Percentiles rank a stretch among this genome's conserved stretches.
Conservation (phyloP, 1,140 invertebrate species). For the Drosophila nebulosa region DNA sequence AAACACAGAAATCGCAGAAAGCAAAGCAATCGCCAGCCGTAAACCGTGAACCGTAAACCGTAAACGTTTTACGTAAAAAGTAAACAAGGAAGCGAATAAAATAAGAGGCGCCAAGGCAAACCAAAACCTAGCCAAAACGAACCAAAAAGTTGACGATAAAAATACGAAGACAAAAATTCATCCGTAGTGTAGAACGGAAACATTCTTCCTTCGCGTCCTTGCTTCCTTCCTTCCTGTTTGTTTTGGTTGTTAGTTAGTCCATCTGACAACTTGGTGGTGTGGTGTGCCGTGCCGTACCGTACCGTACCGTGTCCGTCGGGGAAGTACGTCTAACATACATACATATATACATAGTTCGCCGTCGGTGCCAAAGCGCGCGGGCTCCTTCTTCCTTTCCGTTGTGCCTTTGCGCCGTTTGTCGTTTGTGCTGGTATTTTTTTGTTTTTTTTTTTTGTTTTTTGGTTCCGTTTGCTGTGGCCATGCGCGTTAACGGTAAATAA, state of each 20-base stretch:
- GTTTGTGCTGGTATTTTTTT: not conserved
- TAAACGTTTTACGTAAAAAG: not conserved
- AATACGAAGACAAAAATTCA: not conserved
- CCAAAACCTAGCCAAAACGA: not conserved
- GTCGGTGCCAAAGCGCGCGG: constrained; percentile 28
- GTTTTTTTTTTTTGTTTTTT: not conserved
- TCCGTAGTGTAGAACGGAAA: not conserved
- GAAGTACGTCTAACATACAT: not conserved
- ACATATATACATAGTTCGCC: constrained; percentile 6
- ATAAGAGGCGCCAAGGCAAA: not conserved
- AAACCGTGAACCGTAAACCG: constrained; percentile 8
- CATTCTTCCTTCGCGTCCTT: not conserved
- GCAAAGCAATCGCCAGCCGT: not conserved
- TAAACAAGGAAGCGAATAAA: not conserved
- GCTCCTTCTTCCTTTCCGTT: not conserved
- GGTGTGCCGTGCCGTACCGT: not conserved
- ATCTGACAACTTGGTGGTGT: not conserved
- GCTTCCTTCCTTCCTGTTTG: not conserved
- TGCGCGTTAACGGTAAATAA: constrained; percentile 79
- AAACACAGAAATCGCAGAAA: not conserved
- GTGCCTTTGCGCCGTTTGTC: not conserved
- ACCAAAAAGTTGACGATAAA: constrained; percentile 1
- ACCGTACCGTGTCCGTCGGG: not conserved
- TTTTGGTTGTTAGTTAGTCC: constrained; percentile 4
- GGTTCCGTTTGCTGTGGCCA: constrained; percentile 33